Evolutionary conservation across 2,113 vertebrate species (phyloP).

Genomic region (Thymallus thymallus): DNA sequence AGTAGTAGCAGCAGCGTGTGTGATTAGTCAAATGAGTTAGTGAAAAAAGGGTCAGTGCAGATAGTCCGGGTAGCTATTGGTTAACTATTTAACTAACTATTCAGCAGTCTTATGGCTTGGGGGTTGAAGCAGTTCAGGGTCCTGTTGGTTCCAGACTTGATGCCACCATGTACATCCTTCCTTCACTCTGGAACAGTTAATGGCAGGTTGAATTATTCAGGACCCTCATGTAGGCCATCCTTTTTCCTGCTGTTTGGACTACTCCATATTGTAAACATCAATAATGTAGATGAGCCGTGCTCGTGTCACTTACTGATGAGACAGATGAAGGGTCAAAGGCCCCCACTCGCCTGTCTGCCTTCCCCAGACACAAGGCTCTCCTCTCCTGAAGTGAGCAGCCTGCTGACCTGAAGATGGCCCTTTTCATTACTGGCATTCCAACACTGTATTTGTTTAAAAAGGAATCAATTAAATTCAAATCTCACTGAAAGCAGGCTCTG

Average conservation of each 20-base stretch:
- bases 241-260: slow-evolving; percentile 36
- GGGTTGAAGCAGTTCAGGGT: no score
- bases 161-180: not conserved
- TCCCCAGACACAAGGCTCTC: slow-evolving; percentile 57
- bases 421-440: slow-evolving; percentile 73
- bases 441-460: slow-evolving; percentile 80
- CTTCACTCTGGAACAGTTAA: slow-evolving; percentile 1
- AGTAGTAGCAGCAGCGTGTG: no score
- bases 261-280: slow-evolving; percentile 52
- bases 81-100: no score
- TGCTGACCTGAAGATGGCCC: slow-evolving; percentile 68
- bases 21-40: no score
- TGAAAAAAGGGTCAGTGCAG: no score
- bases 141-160: no score
- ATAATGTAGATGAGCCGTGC: slow-evolving; percentile 37
- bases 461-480: slow-evolving; percentile 81
- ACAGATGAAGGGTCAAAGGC: not conserved
- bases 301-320: not conserved
- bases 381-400: slow-evolving; percentile 30
- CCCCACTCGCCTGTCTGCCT: slow-evolving; percentile 63
- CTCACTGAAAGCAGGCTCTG: slow-evolving; percentile 63
- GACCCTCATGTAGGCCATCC: slow-evolving; percentile 57
- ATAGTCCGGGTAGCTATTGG: no score
- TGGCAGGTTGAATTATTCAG: slow-evolving; percentile 82
- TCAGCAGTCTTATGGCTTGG: no score